Conservation (phyloP, 2,888 invertebrate genomes). For the Coleophora deauratella region DNA sequence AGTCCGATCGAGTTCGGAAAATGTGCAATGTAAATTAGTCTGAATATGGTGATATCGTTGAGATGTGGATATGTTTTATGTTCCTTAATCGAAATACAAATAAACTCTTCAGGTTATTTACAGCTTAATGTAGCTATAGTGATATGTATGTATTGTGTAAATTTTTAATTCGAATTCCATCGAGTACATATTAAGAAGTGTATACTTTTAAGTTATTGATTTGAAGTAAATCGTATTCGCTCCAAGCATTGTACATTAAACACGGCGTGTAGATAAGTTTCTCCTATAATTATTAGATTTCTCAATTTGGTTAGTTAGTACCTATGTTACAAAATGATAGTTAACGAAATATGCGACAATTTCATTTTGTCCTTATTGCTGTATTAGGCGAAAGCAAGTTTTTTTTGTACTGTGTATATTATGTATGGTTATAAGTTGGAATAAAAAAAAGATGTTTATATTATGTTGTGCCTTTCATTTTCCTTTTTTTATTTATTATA, state of each 20-base stretch:
- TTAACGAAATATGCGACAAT: conserved; percentile 64
- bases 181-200: conserved; percentile 72
- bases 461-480: conserved; percentile 47
- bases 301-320: conserved; percentile 59
- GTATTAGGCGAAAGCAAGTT: conserved; percentile 74
- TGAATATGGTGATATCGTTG: conserved; percentile 70
- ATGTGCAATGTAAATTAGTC: conserved; percentile 73
- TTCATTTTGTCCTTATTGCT: conserved; percentile 71
- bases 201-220: conserved; percentile 72
- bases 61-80: conserved; percentile 72
- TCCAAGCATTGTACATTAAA: conserved; percentile 73
- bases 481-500: conserved; percentile 3
- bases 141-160: conserved; percentile 72
- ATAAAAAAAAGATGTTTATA: conserved; percentile 74
- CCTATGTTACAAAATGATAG: conserved; percentile 57
- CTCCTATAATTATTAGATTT: conserved; percentile 68
- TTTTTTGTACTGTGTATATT: conserved; percentile 89
- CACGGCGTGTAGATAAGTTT: conserved; percentile 72
- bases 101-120: conserved; percentile 68
- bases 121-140: conserved; percentile 71
- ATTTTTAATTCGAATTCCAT: conserved; percentile 73
- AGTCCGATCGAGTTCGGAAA: conserved; percentile 51
- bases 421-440: conserved; percentile 84
- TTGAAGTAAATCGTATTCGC: conserved; percentile 68
- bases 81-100: conserved; percentile 73